Base-by-base conservation (phyloP, 1,140 invertebrate genomes). In the Cheumatopsyche charites region DNA sequence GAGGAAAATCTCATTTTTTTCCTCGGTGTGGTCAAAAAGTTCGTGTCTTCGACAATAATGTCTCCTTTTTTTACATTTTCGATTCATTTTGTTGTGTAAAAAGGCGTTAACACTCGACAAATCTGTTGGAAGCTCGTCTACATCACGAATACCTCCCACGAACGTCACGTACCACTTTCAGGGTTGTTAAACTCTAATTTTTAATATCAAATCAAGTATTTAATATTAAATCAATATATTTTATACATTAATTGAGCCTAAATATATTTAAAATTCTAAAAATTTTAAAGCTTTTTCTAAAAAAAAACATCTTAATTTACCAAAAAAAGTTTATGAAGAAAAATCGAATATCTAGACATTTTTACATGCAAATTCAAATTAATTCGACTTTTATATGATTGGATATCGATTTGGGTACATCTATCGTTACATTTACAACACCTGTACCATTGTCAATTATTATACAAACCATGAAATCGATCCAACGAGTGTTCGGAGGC, bases 121-220 rank as follows among this genome's bases (percentile, higher is more conserved):
- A 62, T 36, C 41, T 41, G n/a, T 58, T 65, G 26, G 41, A 65
- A 23, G 23, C 45, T 66, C 23, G 6, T 36, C 29, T 36, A 36
- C 29, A 36, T 42, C 62, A 63, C 62, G 12, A 45, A 62, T 70
- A 70, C 69, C 69, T 65, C 69, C 69, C 69, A 71, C 69, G 67
- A 70, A 17, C 26, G 49, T 62, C 67, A 70, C 67, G 67, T 62
- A 62, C 67, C 41, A 9, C 9, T 42, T 25, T 29, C 49, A 41
- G 25, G 17, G 23, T 15, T 68, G 17, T 25, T 49, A 7, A 49
- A 49, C n/a, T 25, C 9, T 4, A 36, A 36, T 36, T 36, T 36
- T 36, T 36, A 36, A 36, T 36, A 36, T 36, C 9, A 36, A 9
- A 36, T 4, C 29, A 36, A 36, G 3, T 36, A 36, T 36, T n/a